These are phyloP conservation scores for Apamea crenata DNA, from an alignment of 2,888 invertebrate genomes.

Conservation along the genomic window DNA sequence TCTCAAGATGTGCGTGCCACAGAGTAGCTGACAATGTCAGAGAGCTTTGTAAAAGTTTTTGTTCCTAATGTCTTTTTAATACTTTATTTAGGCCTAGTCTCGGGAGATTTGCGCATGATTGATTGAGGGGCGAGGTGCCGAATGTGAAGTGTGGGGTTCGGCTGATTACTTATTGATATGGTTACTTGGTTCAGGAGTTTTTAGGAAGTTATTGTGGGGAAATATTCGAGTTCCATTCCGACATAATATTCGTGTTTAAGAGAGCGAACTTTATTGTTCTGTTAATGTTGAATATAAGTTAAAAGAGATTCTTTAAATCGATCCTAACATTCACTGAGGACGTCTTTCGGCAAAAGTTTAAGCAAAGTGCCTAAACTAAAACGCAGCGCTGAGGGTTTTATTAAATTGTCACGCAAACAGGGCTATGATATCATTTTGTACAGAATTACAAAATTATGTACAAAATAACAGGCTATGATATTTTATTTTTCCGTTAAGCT, in stretches of 20 bases:
- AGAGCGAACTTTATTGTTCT: neutral
- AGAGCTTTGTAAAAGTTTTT: constrained; percentile 73
- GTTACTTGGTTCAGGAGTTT: constrained; percentile 35
- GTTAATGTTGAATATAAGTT: neutral
- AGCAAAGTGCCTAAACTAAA: neutral
- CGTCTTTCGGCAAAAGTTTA: neutral
- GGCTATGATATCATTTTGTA: too few species aligned
- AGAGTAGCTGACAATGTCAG: constrained; percentile 57
- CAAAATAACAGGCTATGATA: too few species aligned
- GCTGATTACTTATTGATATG: constrained; percentile 67
- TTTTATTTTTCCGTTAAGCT: too few species aligned
- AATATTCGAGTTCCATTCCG: neutral
- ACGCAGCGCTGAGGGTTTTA: too few species aligned
- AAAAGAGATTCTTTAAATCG: neutral
- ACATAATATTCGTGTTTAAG: neutral
- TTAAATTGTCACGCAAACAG: too few species aligned
- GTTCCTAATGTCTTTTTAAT: constrained; percentile 86
- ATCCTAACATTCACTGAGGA: too few species aligned
- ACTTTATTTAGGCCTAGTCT: constrained; percentile 77
- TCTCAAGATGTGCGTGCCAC: constrained; percentile 58
- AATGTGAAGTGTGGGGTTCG: constrained; percentile 61
- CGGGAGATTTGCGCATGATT: constrained; percentile 76
- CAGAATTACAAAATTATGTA: too few species aligned
- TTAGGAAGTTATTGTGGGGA: constrained; percentile 14
- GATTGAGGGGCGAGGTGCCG: constrained; percentile 67